These are phyloP conservation scores for Eublepharis macularius DNA, from an alignment of 2,113 vertebrate genomes.

Conservation along the genomic window DNA sequence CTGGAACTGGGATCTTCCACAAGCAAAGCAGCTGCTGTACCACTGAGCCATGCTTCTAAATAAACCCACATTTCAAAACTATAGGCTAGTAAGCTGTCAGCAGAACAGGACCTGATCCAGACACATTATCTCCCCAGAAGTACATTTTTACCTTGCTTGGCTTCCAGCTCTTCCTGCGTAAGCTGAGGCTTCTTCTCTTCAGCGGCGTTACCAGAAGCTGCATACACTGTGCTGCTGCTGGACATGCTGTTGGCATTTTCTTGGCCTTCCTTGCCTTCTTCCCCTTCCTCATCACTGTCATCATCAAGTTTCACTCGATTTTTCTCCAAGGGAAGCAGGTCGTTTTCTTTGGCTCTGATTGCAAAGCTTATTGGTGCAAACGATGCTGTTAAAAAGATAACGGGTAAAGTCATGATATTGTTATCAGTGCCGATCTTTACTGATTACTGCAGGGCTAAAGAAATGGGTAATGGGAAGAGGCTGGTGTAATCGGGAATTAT, in stretches of 20 bases:
- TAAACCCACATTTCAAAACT: neutral
- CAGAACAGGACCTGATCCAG: neutral
- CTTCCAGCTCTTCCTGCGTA: slow-evolving; percentile 92
- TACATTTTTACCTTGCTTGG: slow-evolving; percentile 88
- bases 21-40: no score
- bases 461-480: neutral
- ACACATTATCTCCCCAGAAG: neutral
- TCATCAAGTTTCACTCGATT: slow-evolving; percentile 94
- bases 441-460: neutral
- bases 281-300: slow-evolving; percentile 90
- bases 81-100: neutral
- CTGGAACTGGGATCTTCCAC: no score
- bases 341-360: slow-evolving; percentile 95
- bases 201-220: slow-evolving; percentile 58
- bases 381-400: slow-evolving; percentile 77
- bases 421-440: neutral
- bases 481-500: neutral
- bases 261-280: slow-evolving; percentile 80
- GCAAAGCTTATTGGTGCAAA: slow-evolving; percentile 98
- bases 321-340: slow-evolving; percentile 94
- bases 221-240: slow-evolving; percentile 55
- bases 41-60: neutral
- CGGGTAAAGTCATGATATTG: neutral
- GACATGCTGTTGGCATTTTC: slow-evolving; percentile 66
- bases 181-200: slow-evolving; percentile 92